These are phyloP conservation scores for Telmatochromis sp. DNA, from an alignment of 2,113 vertebrate species.

Conservation along the genomic window DNA sequence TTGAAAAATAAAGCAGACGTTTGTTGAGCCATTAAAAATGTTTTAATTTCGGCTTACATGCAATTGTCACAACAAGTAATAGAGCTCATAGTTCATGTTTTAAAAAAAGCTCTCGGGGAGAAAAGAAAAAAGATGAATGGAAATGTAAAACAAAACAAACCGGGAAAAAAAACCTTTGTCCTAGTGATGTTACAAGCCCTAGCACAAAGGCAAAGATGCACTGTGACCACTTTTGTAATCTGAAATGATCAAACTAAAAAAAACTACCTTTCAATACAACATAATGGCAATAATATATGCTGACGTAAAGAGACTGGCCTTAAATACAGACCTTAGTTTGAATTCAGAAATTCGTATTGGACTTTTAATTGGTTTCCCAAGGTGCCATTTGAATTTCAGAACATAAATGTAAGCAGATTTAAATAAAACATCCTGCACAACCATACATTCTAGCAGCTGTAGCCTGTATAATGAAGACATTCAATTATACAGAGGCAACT, in stretches of 20 bases:
- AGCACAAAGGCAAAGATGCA: background rate
- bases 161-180: accelerated
- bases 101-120: background rate
- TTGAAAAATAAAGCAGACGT: background rate
- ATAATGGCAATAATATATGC: background rate
- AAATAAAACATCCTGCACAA: slow-evolving; percentile 4
- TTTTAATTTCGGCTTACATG: background rate
- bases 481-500: slow-evolving; percentile 54
- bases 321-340: background rate
- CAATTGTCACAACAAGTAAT: background rate
- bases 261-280: background rate
- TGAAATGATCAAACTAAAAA: background rate
- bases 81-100: background rate
- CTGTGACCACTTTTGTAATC: background rate
- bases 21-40: background rate
- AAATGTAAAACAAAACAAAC: background rate
- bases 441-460: background rate
- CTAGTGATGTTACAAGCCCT: background rate
- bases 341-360: background rate
- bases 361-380: background rate
- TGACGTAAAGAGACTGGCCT: background rate
- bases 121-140: background rate
- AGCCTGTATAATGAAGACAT: slow-evolving; percentile 46
- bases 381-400: background rate
- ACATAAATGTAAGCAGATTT: background rate